Evolutionary conservation across 2,888 invertebrate species (phyloP).

Genomic region (Amphipoea oculea): DNA sequence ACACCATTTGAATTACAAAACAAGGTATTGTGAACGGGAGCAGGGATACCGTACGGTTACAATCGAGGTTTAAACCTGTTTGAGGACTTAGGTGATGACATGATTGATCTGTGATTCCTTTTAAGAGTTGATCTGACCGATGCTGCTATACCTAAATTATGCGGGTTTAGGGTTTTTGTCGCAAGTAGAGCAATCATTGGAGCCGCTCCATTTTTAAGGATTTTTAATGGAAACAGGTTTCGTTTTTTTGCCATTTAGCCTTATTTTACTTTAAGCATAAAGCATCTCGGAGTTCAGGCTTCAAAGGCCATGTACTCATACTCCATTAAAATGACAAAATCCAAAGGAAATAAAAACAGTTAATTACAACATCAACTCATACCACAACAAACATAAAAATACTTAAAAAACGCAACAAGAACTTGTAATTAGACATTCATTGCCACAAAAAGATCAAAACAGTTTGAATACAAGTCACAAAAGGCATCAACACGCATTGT

Average conservation of each 20-base stretch:
- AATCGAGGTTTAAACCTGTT: slow-evolving; percentile 36
- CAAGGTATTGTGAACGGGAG: slow-evolving; percentile 58
- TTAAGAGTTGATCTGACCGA: not conserved
- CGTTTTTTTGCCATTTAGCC: not conserved
- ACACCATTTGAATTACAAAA: slow-evolving; percentile 71
- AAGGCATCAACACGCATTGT: slow-evolving; percentile 54
- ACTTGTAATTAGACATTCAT: slow-evolving; percentile 53
- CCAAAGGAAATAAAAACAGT: slow-evolving; percentile 13
- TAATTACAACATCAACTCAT: slow-evolving; percentile 9
- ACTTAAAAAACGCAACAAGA: slow-evolving; percentile 54
- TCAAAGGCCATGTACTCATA: not conserved
- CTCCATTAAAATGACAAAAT: slow-evolving; percentile 12
- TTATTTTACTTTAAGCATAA: not conserved
- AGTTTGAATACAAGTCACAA: slow-evolving; percentile 37
- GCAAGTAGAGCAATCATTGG: not conserved
- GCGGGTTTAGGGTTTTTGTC: not conserved
- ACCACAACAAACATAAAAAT: slow-evolving; percentile 39
- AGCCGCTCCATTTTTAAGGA: not conserved
- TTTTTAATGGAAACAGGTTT: not conserved
- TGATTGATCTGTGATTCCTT: slow-evolving; percentile 29
- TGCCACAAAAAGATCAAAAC: slow-evolving; percentile 42
- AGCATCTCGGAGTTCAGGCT: not conserved
- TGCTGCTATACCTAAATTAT: not conserved
- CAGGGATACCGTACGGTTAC: slow-evolving; percentile 6
- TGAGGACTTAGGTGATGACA: not conserved